A percentile compares a stretch with the other conserved stretches of the same genome.
phyloP scores from a whole-genome alignment of 2,888 invertebrate genomes.

The Tupiocoris notatus region DNA sequence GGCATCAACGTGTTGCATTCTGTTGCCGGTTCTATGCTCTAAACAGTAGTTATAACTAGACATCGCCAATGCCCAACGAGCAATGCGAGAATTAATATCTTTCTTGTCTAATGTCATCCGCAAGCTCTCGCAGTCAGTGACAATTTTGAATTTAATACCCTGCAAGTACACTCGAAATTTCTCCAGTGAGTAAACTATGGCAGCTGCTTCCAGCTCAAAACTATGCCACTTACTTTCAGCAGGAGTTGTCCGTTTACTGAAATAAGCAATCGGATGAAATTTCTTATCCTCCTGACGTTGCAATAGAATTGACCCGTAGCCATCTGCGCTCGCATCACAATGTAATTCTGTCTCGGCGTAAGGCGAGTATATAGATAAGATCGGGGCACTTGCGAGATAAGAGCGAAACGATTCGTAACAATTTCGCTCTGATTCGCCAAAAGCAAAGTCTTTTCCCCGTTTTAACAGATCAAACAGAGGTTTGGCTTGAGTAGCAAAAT shows the following conservation, averaged over 20 bases:
- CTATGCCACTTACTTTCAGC: constrained; percentile 52
- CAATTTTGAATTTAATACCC: constrained; percentile 51
- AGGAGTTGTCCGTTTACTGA: constrained; percentile 51
- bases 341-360: constrained; percentile 33
- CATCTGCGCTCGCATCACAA: constrained; percentile 34
- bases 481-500: constrained; percentile 21
- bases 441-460: neutral
- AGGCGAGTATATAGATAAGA: constrained; percentile 33
- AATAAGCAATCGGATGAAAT: constrained; percentile 50
- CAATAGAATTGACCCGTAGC: constrained; percentile 41
- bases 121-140: constrained; percentile 53
- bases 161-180: constrained; percentile 53
- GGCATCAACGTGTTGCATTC: constrained; percentile 52
- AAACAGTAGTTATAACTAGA: constrained; percentile 49
- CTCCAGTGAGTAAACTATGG: constrained; percentile 51
- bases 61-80: constrained; percentile 51
- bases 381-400: constrained; percentile 12
- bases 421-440: neutral
- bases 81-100: constrained; percentile 51
- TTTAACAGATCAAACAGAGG: constrained; percentile 35
- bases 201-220: constrained; percentile 53
- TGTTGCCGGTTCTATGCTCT: constrained; percentile 49
- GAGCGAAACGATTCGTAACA: constrained; percentile 6
- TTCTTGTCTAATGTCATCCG: constrained; percentile 50
- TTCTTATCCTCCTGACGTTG: constrained; percentile 16